Evolutionary conservation across 2,113 vertebrate genomes (phyloP), one percentile per base, ranked within the genome.

Genomic region (Ifrita kowaldi): DNA sequence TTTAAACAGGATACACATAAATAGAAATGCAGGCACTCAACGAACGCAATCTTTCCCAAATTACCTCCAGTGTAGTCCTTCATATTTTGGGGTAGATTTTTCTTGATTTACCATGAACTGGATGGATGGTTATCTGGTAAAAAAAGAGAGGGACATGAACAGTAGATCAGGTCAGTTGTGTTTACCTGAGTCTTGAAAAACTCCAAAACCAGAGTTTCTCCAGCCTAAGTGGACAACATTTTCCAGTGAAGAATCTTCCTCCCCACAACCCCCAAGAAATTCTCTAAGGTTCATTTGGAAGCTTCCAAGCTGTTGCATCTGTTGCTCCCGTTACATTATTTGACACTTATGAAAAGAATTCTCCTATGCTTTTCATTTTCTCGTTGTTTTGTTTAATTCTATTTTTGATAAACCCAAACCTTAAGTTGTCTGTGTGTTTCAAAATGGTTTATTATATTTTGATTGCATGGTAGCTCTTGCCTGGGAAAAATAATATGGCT

Each of bases 251-350:
- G 5, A 52, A 52, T n/a, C 7, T 80, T 55, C 15, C 32, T 2
- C 14, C 8, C 3, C 1, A 6, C 4, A 27, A 6, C 0, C 2
- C 1, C 2, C 9, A 46, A 17, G n/a, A 28, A 39, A 6, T 17
- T 59, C 18, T 50, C 6, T 27, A 55, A 14, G 20, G 13, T 46
- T 50, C 6, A 35, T 8, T 23, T 20, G 44, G 37, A 90, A 68
- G 7, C 1, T 64, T 73, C 5, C 24, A 76, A 60, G 18, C 3
- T 63, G 7, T 33, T 52, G 9, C 47, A 10, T 63, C 9, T 59
- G 2, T 50, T 86, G 3, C 0, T 7, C 5, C 83, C 42, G 4
- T 13, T 47, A 21, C 24, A 17, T 23, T 52, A 7, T 74, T 85
- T 91, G 7, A 8, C 6, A 27, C 18, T 47, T 50, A 13, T 7